Evolutionary conservation across 2,888 invertebrate species (phyloP).

Genomic region (Smittia sp.): DNA sequence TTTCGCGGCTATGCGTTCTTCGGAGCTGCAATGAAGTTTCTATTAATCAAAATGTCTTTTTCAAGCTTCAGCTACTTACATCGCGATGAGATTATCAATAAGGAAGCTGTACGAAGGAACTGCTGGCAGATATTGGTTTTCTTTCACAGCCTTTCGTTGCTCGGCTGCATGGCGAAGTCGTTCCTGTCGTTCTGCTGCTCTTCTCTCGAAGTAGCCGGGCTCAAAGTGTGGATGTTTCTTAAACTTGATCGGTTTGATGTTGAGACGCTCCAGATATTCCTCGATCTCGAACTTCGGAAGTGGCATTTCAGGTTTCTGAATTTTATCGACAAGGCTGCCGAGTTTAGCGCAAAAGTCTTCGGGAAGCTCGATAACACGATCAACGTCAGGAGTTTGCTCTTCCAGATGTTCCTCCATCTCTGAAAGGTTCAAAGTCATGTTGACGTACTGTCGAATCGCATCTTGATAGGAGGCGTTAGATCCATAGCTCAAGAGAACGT

Average conservation of each 20-base stretch:
- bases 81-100: not conserved
- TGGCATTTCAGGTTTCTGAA: not conserved
- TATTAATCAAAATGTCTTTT: not conserved
- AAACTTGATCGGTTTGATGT: not conserved
- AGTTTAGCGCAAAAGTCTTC: not conserved
- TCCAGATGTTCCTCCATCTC: not conserved
- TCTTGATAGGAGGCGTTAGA: not conserved
- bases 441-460: slow-evolving; percentile 27
- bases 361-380: no score
- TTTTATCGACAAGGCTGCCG: not conserved
- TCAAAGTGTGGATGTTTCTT: not conserved
- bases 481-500: no score
- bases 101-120: not conserved
- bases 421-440: not conserved
- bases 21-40: not conserved
- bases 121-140: not conserved
- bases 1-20: not conserved
- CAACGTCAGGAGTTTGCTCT: not conserved
- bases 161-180: not conserved
- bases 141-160: not conserved
- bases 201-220: not conserved
- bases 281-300: slow-evolving; percentile 15
- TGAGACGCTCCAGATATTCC: slow-evolving; percentile 10
- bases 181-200: not conserved
- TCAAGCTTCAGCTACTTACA: slow-evolving; percentile 6